phyloP scores from a whole-genome alignment of 2,888 invertebrate species.

The Drosophila trichaetosa region DNA sequence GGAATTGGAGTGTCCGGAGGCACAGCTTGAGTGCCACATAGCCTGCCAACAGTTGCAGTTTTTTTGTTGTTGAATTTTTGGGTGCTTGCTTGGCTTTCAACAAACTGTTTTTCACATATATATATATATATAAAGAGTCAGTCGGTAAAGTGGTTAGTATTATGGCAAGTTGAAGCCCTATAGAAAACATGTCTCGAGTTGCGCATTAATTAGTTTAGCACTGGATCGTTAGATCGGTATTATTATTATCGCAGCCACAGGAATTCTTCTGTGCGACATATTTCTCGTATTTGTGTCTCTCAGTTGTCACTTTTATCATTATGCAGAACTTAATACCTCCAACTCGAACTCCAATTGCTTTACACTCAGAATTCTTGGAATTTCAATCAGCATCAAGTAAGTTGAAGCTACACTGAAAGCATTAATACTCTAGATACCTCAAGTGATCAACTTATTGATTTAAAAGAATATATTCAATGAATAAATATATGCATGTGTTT shows the following conservation, averaged over 20 bases:
- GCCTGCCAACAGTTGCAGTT: slow-evolving; percentile 60
- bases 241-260: slow-evolving; percentile 72
- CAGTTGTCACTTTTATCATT: neutral
- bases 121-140: too few relatives aligned
- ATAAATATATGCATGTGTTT: neutral
- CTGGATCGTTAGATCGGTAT: slow-evolving; percentile 37
- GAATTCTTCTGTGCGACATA: slow-evolving; percentile 56
- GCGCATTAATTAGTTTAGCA: slow-evolving; percentile 74
- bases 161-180: slow-evolving; percentile 60
- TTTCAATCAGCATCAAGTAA: slow-evolving; percentile 44
- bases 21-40: slow-evolving; percentile 64
- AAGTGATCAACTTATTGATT: neutral
- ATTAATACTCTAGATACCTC: neutral
- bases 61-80: slow-evolving; percentile 24
- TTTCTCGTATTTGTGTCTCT: slow-evolving; percentile 20
- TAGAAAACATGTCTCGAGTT: slow-evolving; percentile 35
- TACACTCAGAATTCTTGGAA: slow-evolving; percentile 41
- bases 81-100: slow-evolving; percentile 29
- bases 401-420: neutral
- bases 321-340: slow-evolving; percentile 61
- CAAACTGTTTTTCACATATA: slow-evolving; percentile 48
- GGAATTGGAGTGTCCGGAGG: slow-evolving; percentile 56
- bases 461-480: too few relatives aligned
- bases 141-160: slow-evolving; percentile 5
- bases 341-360: slow-evolving; percentile 21